Evolutionary conservation across 2,797 vertebrate genomes (phyloP), one percentile per base, ranked within the genome.

Genomic region (Coilia nasus): DNA sequence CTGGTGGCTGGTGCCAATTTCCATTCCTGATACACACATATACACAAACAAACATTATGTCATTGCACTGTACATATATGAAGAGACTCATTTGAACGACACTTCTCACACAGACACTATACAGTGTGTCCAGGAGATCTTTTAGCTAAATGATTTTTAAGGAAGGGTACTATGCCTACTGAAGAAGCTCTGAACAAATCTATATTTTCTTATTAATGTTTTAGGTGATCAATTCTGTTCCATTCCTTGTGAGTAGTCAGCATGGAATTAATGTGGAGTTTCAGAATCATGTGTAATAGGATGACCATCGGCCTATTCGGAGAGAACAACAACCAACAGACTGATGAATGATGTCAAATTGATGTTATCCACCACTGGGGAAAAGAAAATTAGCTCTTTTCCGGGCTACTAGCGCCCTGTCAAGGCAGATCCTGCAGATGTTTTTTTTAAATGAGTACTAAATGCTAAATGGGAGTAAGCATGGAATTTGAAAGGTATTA

Each of bases 31-130:
- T 83, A 75, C 80, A 57, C 54, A 83, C 75, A 71, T 46, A 67
- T 19, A 83, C 28, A 60, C 67, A 82, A n/a, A 91, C 90, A 91
- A 50, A 50, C 47, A 50, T 7, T 50, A 50, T 50, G 12, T 50
- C 56, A 17, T 3, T 54, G 50, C 50, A 57, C 2, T 17, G 19
- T 17, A 57, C 14, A 57, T 17, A 57, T 57, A 15, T 15, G 19
- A 0, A 23, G 6, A n/a, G 15, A 60, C 17, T 50, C 47, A 50
- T n/a, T 60, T n/a, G 59, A 60, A 60, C 7, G 21, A 6, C 59
- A 19, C 19, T 23, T 60, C 0, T n/a, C 5, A 60, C 23, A 60
- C 23, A n/a, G 59, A 60, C 59, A 0, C 5, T 6, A 9, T n/a
- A 21, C 47, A 50, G 12, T n/a, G 3, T 17, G 23, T 60, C 21